Evolutionary conservation across 2,113 vertebrate genomes (phyloP).

Genomic region (Ptilonorhynchus violaceus): DNA sequence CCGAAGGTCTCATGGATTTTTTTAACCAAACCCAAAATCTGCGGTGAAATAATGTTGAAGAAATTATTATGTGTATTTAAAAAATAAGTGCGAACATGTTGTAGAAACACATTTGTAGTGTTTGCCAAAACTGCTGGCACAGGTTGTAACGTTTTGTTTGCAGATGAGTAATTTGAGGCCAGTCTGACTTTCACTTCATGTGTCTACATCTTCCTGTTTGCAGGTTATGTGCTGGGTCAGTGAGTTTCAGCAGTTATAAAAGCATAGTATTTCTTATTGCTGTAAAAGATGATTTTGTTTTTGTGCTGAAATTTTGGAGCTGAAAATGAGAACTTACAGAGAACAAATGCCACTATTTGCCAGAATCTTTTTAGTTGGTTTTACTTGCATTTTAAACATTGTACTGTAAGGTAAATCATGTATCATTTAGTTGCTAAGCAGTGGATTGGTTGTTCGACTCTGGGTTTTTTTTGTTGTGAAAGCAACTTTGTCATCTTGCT

Average conservation of each 20-base stretch:
- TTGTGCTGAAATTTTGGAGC: not conserved
- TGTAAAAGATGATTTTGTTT: not conserved
- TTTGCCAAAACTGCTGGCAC: not conserved
- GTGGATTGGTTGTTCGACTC: not conserved
- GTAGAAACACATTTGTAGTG: not conserved
- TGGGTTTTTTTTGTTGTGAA: not conserved
- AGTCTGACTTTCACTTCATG: not conserved
- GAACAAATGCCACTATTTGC: not conserved
- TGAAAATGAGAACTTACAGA: not conserved
- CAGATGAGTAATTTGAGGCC: not conserved
- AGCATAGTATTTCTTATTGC: not conserved
- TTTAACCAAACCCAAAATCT: not conserved
- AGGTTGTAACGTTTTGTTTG: not conserved
- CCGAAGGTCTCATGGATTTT: not conserved
- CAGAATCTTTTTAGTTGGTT: not conserved
- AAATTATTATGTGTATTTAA: not conserved
- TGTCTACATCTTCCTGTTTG: not conserved
- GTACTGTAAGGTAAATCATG: not conserved
- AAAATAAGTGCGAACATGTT: not conserved
- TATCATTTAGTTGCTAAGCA: not conserved
- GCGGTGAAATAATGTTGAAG: not conserved
- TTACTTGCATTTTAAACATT: not conserved
- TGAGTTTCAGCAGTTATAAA: not conserved
- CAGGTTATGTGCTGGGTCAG: not conserved
- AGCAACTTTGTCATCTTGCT: not conserved